Evolutionary conservation across 37 sponge, comb jelly and placozoan genomes (phyloP), one percentile per base, ranked within the genome.

Genomic region (Oopsacas minuta): DNA sequence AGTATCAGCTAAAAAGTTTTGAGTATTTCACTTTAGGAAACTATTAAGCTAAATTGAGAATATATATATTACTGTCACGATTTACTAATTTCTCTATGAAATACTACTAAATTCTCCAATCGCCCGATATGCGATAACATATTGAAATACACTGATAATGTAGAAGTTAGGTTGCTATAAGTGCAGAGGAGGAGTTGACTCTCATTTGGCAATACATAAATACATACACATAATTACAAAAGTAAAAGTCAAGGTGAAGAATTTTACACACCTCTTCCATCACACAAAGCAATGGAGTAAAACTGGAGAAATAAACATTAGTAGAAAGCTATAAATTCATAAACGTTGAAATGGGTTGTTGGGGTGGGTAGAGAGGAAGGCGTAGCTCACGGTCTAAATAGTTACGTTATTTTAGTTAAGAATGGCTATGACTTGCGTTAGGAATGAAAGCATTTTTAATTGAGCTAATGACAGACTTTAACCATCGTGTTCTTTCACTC

Each of bases 371-470:
- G n/a, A n/a, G n/a, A n/a, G n/a, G 75, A 34, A 61, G 75, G 75
- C 30, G 20, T 5, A 61, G 75, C 75, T 42, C 49, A 61, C 75
- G 32, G 20, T 61, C 75, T 61, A 61, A 42, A n/a, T 61, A 61
- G 30, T 61, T 32, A 61, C 30, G 28, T 20, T 61, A n/a, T 32
- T 34, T 61, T 20, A 20, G 30, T n/a, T 61, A 61, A 61, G 75
- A 61, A 61, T 61, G 75, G 75, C 75, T 61, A 61, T 61, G 75
- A n/a, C 75, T 61, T 61, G 75, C 75, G 75, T 61, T 61, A 61
- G 75, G 75, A 61, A 61, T 61, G 75, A 61, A 61, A 61, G 75
- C 75, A 12, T 61, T 61, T 61, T 61, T 61, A 61, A 61, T 61
- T 25, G 75, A 61, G 22, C 75, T 20, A 12, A 61, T 61, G 75